These are phyloP conservation scores for Drosophila takahashii DNA, from an alignment of 1,140 invertebrate genomes.

Conservation along the genomic window DNA sequence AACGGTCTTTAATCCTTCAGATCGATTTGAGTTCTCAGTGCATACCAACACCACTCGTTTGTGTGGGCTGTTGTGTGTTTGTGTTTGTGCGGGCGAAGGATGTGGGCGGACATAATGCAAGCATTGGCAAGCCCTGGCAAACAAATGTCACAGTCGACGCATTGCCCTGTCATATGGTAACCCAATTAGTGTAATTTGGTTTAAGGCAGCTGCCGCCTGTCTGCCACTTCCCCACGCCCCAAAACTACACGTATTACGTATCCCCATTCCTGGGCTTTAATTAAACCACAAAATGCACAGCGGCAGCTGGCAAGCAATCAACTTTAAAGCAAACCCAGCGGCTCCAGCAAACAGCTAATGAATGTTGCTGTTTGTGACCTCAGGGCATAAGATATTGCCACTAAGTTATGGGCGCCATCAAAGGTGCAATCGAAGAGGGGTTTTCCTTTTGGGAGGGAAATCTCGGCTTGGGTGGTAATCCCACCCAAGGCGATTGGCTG, in stretches of 20 bases:
- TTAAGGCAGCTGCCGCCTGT: constrained; percentile 48
- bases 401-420: constrained; percentile 21
- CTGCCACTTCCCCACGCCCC: constrained; percentile 1
- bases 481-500: background rate
- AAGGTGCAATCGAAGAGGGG: constrained; percentile 18
- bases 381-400: constrained; percentile 31
- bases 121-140: constrained; percentile 46
- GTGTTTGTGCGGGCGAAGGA: constrained; percentile 21
- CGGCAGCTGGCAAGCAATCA: constrained; percentile 38
- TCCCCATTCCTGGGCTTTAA: constrained; percentile 37
- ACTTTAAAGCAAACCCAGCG: constrained; percentile 46
- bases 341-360: constrained; percentile 46
- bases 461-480: background rate
- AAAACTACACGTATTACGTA: background rate
- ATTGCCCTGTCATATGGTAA: constrained; percentile 68
- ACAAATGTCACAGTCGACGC: constrained; percentile 61
- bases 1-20: too few species aligned
- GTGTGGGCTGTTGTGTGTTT: constrained; percentile 5
- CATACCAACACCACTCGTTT: constrained; percentile 11
- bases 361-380: constrained; percentile 23
- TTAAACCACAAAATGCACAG: constrained; percentile 59
- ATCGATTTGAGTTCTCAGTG: background rate
- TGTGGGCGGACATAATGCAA: constrained; percentile 51
- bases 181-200: constrained; percentile 70
- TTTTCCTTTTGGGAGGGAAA: background rate